Conservation (phyloP, 1,140 invertebrate species). For the Drosophila kikkawai region DNA sequence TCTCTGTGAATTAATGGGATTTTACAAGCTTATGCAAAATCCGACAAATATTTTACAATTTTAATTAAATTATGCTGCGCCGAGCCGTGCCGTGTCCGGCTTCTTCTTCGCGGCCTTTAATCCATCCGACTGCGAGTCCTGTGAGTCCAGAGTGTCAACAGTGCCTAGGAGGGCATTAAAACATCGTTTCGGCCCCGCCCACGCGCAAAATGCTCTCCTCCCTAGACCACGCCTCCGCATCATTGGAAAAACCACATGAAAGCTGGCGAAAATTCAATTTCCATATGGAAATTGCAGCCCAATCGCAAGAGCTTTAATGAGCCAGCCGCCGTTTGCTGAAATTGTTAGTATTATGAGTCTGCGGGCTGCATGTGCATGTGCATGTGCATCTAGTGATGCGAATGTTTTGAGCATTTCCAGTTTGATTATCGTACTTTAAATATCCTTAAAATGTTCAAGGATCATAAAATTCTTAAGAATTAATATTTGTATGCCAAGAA, state of each 20-base stretch:
- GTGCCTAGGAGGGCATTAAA: slow-evolving; percentile 48
- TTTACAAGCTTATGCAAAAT: slow-evolving; percentile 79
- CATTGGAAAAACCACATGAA: slow-evolving; percentile 61
- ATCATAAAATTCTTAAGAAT: too few relatives aligned
- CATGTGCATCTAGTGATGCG: slow-evolving; percentile 41
- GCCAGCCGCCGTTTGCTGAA: slow-evolving; percentile 31
- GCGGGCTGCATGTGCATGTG: slow-evolving; percentile 23
- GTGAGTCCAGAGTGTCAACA: slow-evolving; percentile 34
- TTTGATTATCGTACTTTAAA: too few relatives aligned
- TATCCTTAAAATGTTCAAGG: too few relatives aligned
- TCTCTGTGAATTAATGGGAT: slow-evolving; percentile 83
- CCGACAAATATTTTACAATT: slow-evolving; percentile 82
- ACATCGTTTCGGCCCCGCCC: slow-evolving; percentile 35
- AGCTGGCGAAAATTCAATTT: slow-evolving; percentile 74
- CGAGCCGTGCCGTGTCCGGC: slow-evolving; percentile 2
- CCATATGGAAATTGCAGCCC: slow-evolving; percentile 72
- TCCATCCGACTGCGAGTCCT: slow-evolving; percentile 42
- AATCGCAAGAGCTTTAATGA: slow-evolving; percentile 56
- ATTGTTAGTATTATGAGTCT: slow-evolving; percentile 36
- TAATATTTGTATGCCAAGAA: too few relatives aligned
- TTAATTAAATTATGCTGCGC: slow-evolving; percentile 77
- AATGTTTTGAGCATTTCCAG: background rate
- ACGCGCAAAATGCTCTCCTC: slow-evolving; percentile 5
- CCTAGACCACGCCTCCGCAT: slow-evolving; percentile 16
- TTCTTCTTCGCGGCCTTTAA: slow-evolving; percentile 56